These are phyloP conservation scores for Scatophagus argus DNA, from an alignment of 2,113 vertebrate species.

Conservation along the genomic window DNA sequence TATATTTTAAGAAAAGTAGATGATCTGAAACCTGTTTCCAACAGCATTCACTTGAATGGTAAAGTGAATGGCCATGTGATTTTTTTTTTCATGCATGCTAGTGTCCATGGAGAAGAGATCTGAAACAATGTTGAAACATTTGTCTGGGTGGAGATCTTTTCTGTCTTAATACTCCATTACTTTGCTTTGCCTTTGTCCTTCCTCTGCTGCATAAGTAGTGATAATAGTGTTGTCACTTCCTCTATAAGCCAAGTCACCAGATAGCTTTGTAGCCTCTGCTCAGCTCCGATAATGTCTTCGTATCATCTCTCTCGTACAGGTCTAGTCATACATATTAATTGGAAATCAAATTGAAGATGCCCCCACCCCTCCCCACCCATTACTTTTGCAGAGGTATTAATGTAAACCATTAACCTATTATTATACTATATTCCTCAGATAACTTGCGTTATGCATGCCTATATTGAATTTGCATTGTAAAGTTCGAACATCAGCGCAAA, in stretches of 20 bases:
- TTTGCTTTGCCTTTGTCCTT: slow-evolving; percentile 14
- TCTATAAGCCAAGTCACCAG: slow-evolving; percentile 63
- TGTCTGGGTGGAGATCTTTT: no score
- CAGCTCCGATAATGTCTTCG: slow-evolving; percentile 69
- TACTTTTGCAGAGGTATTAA: slow-evolving; percentile 70
- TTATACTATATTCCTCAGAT: slow-evolving; percentile 65
- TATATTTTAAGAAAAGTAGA: no score
- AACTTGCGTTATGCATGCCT: slow-evolving; percentile 59
- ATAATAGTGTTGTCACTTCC: slow-evolving; percentile 58
- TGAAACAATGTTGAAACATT: no score
- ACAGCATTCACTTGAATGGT: no score
- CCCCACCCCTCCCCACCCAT: slow-evolving; percentile 40
- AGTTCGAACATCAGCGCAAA: slow-evolving; percentile 45
- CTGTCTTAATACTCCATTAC: no score
- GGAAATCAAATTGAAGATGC: slow-evolving; percentile 70
- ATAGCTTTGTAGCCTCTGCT: slow-evolving; percentile 68
- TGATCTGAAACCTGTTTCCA: no score
- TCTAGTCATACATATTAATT: slow-evolving; percentile 79
- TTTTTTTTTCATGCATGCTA: no score
- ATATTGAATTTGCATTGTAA: slow-evolving; percentile 48
- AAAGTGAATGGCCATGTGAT: no score
- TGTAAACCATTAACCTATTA: slow-evolving; percentile 79
- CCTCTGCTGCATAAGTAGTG: slow-evolving; percentile 18
- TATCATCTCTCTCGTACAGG: slow-evolving; percentile 57
- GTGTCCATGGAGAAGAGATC: no score